These are phyloP conservation scores for Brachionichthys hirsutus DNA, from an alignment of 2,113 vertebrate species.

Conservation along the genomic window DNA sequence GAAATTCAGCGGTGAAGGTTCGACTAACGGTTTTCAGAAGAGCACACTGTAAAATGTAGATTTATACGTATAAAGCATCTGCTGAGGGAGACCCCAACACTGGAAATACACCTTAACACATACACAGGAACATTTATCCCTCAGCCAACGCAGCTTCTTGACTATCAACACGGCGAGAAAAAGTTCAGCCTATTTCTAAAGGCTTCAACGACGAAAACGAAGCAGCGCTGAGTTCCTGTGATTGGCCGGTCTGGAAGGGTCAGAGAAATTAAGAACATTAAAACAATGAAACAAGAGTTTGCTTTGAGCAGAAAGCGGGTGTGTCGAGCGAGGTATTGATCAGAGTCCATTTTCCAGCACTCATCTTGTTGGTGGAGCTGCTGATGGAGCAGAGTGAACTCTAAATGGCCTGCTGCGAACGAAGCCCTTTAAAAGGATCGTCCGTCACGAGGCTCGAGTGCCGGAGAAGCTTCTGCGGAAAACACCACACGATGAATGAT, in stretches of 20 bases:
- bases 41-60: too few relatives aligned
- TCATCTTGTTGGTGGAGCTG: slow-evolving; percentile 19
- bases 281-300: slow-evolving; percentile 6
- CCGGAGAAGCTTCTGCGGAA: slow-evolving; percentile 20
- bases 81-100: too few relatives aligned
- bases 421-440: neutral
- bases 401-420: slow-evolving; percentile 27
- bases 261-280: neutral
- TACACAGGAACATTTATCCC: too few relatives aligned
- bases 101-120: too few relatives aligned
- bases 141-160: neutral
- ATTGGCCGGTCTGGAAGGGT: neutral
- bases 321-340: slow-evolving; percentile 41
- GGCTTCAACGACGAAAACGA: neutral
- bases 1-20: too few relatives aligned
- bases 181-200: neutral
- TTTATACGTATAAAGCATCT: too few relatives aligned
- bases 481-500: slow-evolving; percentile 6
- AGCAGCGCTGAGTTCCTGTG: neutral
- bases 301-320: slow-evolving; percentile 6
- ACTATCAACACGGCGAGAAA: slow-evolving; percentile 2
- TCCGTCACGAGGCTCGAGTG: slow-evolving; percentile 12
- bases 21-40: too few relatives aligned
- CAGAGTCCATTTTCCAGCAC: slow-evolving; percentile 35
- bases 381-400: slow-evolving; percentile 55